These are phyloP conservation scores for Acanthurus tractus DNA, from an alignment of 2,797 vertebrate genomes.

Conservation along the genomic window DNA sequence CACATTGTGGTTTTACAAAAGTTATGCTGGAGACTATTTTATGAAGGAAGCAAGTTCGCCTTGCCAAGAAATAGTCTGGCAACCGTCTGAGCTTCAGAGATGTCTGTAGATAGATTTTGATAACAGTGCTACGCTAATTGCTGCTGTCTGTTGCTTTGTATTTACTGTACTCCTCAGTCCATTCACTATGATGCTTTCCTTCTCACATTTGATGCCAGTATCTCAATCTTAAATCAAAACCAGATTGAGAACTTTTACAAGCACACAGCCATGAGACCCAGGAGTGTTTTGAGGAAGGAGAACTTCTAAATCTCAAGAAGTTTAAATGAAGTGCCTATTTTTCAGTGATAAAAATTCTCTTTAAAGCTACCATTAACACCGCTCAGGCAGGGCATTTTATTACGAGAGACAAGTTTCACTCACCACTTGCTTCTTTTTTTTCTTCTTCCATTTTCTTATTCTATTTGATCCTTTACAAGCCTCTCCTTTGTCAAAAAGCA, in stretches of 20 bases:
- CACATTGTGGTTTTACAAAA: neutral
- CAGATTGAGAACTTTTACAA: too few species aligned
- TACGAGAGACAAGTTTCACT: neutral
- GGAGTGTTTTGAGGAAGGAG: neutral
- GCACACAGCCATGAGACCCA: neutral
- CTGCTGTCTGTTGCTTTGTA: neutral
- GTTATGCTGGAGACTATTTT: too few species aligned
- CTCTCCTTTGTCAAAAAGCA: neutral
- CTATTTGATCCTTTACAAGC: constrained; percentile 12
- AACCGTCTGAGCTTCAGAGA: too few species aligned
- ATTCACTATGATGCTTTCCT: too few species aligned
- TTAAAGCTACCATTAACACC: neutral
- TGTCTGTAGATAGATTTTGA: too few species aligned
- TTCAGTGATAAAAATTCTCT: neutral
- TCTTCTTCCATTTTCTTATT: constrained; percentile 5
- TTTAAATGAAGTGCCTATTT: neutral
- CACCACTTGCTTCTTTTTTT: neutral
- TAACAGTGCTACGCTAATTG: neutral
- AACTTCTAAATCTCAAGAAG: neutral
- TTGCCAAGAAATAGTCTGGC: too few species aligned
- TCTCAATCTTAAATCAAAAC: too few species aligned
- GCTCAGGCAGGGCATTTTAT: neutral
- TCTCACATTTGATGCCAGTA: too few species aligned
- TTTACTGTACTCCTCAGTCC: too few species aligned
- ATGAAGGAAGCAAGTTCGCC: too few species aligned